phyloP scores from a whole-genome alignment of 2,888 invertebrate species.

The Phanerotoma sp. region DNA sequence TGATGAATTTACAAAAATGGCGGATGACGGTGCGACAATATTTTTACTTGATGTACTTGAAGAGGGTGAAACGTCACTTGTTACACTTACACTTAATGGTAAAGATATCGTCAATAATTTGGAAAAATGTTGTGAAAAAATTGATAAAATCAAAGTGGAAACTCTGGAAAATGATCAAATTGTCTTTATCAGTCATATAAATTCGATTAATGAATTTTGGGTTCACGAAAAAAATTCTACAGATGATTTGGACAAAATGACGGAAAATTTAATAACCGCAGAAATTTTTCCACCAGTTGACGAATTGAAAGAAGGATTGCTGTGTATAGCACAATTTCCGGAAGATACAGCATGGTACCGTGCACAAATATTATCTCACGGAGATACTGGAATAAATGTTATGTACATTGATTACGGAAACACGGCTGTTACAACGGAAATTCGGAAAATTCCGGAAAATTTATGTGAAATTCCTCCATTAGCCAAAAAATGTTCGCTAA shows the following conservation, averaged over 20 bases:
- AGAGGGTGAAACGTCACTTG: slow-evolving; percentile 66
- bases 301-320: slow-evolving; percentile 62
- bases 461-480: slow-evolving; percentile 62
- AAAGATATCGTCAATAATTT: slow-evolving; percentile 21
- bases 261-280: slow-evolving; percentile 60
- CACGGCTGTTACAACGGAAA: slow-evolving; percentile 64
- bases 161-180: neutral
- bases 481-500: slow-evolving; percentile 66
- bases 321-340: slow-evolving; percentile 68
- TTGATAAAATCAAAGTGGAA: neutral
- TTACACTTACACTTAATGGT: slow-evolving; percentile 63
- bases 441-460: slow-evolving; percentile 65
- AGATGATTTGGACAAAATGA: slow-evolving; percentile 64
- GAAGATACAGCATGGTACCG: slow-evolving; percentile 71
- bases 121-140: slow-evolving; percentile 18
- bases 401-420: slow-evolving; percentile 73
- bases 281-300: slow-evolving; percentile 60
- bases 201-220: slow-evolving; percentile 73
- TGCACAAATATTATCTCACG: slow-evolving; percentile 64
- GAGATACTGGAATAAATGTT: slow-evolving; percentile 62
- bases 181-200: slow-evolving; percentile 69
- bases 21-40: slow-evolving; percentile 59
- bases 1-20: slow-evolving; percentile 51
- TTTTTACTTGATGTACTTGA: slow-evolving; percentile 60
- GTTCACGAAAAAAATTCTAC: slow-evolving; percentile 68